These are phyloP conservation scores for Tenodera sinensis DNA, from an alignment of 2,888 invertebrate genomes.

Conservation along the genomic window DNA sequence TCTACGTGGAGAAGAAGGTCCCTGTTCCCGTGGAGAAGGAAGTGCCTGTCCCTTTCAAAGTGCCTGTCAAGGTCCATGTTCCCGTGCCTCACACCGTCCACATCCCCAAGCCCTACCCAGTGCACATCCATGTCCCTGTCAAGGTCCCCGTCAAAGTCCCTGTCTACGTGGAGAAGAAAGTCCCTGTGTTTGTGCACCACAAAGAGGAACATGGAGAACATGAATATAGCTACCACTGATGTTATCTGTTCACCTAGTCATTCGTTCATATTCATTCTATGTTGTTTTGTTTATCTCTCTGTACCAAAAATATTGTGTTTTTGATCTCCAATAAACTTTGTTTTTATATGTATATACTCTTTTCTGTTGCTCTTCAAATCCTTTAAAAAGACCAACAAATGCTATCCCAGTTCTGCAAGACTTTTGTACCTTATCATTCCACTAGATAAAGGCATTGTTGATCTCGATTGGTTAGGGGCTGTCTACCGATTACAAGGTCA, in stretches of 20 bases:
- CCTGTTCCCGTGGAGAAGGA: constrained; percentile 47
- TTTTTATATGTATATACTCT: too few species aligned
- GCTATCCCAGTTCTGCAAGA: too few species aligned
- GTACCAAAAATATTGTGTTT: too few species aligned
- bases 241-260: neutral
- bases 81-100: constrained; percentile 50
- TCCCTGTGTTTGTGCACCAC: neutral
- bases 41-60: constrained; percentile 23
- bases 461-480: too few species aligned
- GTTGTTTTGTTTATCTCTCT: too few species aligned
- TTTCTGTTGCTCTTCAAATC: too few species aligned
- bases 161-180: constrained; percentile 16
- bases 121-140: constrained; percentile 3
- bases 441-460: too few species aligned
- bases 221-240: neutral
- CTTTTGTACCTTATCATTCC: too few species aligned
- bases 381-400: too few species aligned
- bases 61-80: constrained; percentile 60
- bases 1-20: constrained; percentile 32
- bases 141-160: neutral
- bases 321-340: too few species aligned
- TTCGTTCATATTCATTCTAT: too few species aligned
- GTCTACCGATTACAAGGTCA: too few species aligned
- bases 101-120: constrained; percentile 39
- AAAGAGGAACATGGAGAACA: constrained; percentile 8